These are phyloP conservation scores for Hermodice carunculata DNA, from an alignment of 2,888 invertebrate genomes.

Conservation along the genomic window DNA sequence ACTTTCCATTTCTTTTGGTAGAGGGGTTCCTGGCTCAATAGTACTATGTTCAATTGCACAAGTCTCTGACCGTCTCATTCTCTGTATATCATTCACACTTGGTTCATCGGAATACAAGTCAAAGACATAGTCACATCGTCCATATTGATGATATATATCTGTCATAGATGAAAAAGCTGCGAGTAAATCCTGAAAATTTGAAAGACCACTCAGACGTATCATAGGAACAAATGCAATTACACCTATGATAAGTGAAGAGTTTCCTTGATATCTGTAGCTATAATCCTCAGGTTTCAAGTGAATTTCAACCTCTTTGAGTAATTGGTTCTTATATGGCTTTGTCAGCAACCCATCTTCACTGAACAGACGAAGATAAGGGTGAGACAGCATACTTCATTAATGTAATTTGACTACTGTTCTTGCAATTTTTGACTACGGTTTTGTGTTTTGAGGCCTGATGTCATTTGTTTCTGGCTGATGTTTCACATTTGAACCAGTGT, in stretches of 20 bases:
- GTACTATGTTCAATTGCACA: no score
- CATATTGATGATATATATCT: neutral
- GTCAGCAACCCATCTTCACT: neutral
- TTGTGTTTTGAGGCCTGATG: no score
- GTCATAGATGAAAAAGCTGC: neutral
- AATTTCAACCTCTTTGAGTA: neutral
- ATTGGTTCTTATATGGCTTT: neutral
- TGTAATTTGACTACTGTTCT: no score
- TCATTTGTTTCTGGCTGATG: no score
- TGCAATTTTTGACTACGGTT: no score
- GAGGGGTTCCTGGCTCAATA: no score
- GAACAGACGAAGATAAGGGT: neutral
- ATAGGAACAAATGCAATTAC: neutral
- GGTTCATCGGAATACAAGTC: neutral
- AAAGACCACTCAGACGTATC: neutral
- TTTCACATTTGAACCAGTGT: no score
- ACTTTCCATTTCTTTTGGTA: no score
- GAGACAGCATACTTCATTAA: neutral
- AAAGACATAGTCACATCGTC: neutral
- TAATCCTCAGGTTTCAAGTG: neutral
- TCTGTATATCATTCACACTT: no score
- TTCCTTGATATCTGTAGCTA: neutral
- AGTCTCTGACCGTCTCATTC: no score
- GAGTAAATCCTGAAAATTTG: neutral
- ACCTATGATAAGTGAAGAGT: neutral